These are phyloP conservation scores for Acanthisitta chloris DNA, from an alignment of 2,113 vertebrate species.

Conservation along the genomic window DNA sequence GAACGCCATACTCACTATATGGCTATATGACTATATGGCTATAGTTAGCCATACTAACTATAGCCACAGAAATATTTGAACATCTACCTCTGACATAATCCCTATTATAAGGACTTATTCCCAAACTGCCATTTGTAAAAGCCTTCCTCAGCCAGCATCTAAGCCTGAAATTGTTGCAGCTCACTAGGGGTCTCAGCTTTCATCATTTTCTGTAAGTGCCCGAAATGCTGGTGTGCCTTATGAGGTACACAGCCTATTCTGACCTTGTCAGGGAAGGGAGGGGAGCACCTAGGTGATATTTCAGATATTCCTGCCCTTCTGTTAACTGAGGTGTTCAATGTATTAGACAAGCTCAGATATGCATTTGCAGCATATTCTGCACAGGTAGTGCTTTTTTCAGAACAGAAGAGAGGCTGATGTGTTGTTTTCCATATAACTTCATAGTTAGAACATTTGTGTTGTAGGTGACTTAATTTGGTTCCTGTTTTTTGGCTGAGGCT, in stretches of 20 bases:
- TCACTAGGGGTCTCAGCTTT: not conserved
- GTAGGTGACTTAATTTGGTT: not conserved
- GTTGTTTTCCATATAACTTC: not conserved
- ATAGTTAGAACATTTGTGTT: not conserved
- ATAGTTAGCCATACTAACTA: not conserved
- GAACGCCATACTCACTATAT: too few species aligned
- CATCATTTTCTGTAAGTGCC: not conserved
- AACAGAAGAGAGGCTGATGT: not conserved
- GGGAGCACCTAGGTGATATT: not conserved
- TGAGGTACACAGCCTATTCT: not conserved
- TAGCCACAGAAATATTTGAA: not conserved
- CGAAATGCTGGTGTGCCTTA: not conserved
- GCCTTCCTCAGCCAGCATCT: not conserved
- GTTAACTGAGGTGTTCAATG: not conserved
- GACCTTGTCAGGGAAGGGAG: not conserved
- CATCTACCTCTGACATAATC: not conserved
- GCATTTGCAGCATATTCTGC: not conserved
- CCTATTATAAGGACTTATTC: not conserved
- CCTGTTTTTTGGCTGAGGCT: not conserved
- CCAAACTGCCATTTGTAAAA: not conserved
- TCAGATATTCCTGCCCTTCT: not conserved
- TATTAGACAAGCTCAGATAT: not conserved
- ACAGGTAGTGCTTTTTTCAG: not conserved
- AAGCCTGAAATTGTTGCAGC: not conserved
- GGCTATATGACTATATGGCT: too few species aligned